A percentile compares a stretch with the other conserved stretches of the same genome.
Evolutionary conservation across 2,888 invertebrate genomes (phyloP).

Genomic region (Coronaproctus castanopsis): DNA sequence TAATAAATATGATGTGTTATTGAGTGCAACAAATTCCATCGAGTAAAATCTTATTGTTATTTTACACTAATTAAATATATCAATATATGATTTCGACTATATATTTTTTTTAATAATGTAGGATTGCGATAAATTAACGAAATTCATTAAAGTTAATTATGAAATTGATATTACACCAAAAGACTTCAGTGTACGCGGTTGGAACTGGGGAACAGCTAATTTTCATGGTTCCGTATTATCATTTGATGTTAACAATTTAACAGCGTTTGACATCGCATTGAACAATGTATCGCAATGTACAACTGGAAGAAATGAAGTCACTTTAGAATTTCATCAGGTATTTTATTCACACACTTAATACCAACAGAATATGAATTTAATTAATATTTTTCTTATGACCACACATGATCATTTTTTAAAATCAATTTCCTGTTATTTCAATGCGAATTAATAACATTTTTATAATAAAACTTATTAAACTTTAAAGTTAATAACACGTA

Average conservation of each 20-base stretch:
- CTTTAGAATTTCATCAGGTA: constrained; percentile 89
- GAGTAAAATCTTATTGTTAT: too few relatives aligned
- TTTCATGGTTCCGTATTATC: constrained; percentile 73
- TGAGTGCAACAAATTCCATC: too few relatives aligned
- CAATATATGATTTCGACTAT: too few relatives aligned
- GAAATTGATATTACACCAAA: constrained; percentile 70
- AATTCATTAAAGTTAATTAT: constrained; percentile 68
- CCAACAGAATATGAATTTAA: too few relatives aligned
- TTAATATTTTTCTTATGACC: too few relatives aligned
- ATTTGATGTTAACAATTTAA: constrained; percentile 61
- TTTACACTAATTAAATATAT: too few relatives aligned
- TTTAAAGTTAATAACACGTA: background rate
- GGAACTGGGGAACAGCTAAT: constrained; percentile 97
- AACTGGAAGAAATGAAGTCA: constrained; percentile 93
- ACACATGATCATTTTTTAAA: too few relatives aligned
- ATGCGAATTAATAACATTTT: too few relatives aligned
- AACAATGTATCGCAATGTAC: constrained; percentile 89
- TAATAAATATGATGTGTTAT: too few relatives aligned
- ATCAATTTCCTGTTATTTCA: too few relatives aligned
- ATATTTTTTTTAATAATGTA: constrained; percentile 26
- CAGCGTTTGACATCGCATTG: constrained; percentile 89
- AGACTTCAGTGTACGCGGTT: constrained; percentile 85
- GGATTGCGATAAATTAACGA: constrained; percentile 82
- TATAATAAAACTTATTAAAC: background rate
- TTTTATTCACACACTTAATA: too few relatives aligned